Percentiles rank a stretch among this genome's conserved stretches.
These are phyloP conservation scores for Osmerus mordax DNA, from an alignment of 2,113 vertebrate species.

Conservation along the genomic window DNA sequence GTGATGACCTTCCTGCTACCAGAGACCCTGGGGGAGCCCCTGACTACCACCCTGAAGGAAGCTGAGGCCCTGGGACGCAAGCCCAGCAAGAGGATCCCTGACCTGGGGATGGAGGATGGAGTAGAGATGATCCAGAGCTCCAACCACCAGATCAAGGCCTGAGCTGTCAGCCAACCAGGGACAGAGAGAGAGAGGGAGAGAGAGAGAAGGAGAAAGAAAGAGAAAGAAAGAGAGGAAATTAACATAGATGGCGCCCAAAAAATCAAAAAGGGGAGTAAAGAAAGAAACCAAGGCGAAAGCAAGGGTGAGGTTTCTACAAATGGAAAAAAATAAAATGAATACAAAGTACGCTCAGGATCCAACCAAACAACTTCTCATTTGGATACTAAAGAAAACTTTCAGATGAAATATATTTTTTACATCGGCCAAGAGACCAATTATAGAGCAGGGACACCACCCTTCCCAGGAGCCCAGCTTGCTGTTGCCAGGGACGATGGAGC, in stretches of 20 bases:
- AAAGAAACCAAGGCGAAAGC: background rate
- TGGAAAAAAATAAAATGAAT: too few relatives aligned
- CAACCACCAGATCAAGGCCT: conserved; percentile 30
- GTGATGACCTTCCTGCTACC: conserved; percentile 81
- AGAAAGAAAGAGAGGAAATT: background rate
- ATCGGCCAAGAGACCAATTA: too few relatives aligned
- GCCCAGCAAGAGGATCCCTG: conserved; percentile 49
- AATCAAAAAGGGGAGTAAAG: background rate
- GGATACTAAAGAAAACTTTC: too few relatives aligned
- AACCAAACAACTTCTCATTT: too few relatives aligned
- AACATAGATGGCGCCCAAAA: background rate
- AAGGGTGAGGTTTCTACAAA: too few relatives aligned
- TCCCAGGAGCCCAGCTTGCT: too few relatives aligned
- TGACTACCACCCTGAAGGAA: conserved; percentile 82
- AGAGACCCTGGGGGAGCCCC: conserved; percentile 82
- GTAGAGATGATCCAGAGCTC: conserved; percentile 55
- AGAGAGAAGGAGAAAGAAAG: background rate
- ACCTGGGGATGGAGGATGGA: conserved; percentile 43
- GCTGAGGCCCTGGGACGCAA: conserved; percentile 69
- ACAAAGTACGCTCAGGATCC: too few relatives aligned
- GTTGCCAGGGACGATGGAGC: too few relatives aligned
- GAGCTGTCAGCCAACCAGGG: conserved; percentile 16
- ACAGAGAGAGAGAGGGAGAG: conserved; percentile 3
- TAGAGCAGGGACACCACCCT: too few relatives aligned
- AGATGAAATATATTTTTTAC: too few relatives aligned